Conservation (phyloP, 2,888 invertebrate species). For the Nephrotoma appendiculata region DNA sequence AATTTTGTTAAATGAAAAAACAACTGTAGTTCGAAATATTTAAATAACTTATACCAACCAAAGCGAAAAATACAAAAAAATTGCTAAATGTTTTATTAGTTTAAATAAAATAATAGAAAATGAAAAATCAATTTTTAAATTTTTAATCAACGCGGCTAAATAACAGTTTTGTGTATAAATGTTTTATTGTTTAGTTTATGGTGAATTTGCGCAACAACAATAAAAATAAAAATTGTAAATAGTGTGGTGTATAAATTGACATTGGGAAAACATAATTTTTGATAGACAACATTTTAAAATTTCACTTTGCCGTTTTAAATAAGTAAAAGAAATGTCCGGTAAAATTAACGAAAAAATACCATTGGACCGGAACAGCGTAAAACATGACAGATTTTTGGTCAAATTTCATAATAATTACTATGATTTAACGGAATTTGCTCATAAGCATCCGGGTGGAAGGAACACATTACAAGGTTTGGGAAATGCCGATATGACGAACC, state of each 20-base stretch:
- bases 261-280: neutral
- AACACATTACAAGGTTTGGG: slow-evolving; percentile 39
- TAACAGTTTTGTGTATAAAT: neutral
- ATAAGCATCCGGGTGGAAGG: slow-evolving; percentile 60
- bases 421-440: slow-evolving; percentile 48
- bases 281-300: neutral
- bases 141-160: neutral
- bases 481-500: slow-evolving; percentile 23
- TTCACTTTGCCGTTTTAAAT: neutral
- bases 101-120: neutral
- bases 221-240: neutral
- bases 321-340: neutral
- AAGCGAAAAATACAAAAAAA: neutral
- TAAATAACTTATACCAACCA: neutral
- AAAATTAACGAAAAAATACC: neutral
- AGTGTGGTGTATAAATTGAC: neutral
- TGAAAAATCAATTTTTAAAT: neutral
- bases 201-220: neutral
- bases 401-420: slow-evolving; percentile 39
- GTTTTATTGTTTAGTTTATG: neutral
- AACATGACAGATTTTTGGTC: slow-evolving; percentile 21
- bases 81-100: neutral
- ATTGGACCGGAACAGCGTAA: neutral
- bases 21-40: neutral
- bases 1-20: neutral